These are phyloP conservation scores for Crocuta crocuta DNA, from an alignment of 2,113 vertebrate genomes.

Conservation along the genomic window DNA sequence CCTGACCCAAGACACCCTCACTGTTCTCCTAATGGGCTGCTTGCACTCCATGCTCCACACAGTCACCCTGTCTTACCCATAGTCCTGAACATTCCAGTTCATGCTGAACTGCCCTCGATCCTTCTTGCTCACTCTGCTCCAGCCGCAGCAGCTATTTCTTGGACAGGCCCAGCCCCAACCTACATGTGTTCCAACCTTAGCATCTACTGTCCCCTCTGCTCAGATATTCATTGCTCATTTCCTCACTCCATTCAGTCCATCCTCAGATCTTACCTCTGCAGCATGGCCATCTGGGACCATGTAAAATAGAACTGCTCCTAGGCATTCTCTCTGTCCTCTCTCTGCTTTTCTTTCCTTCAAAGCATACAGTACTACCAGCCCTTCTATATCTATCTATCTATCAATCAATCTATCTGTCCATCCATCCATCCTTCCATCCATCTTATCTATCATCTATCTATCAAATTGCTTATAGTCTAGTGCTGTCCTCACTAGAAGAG, in stretches of 20 bases:
- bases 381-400: neutral
- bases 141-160: neutral
- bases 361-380: neutral
- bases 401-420: neutral
- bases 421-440: neutral
- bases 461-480: neutral
- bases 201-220: neutral
- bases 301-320: neutral
- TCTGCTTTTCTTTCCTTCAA: neutral
- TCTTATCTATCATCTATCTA: neutral
- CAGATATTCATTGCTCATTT: neutral
- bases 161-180: neutral
- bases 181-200: neutral
- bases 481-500: neutral
- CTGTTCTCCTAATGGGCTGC: neutral
- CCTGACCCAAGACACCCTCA: fast-evolving
- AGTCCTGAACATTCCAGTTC: neutral
- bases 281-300: neutral
- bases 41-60: fast-evolving
- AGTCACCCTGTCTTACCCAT: fast-evolving
- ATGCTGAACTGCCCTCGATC: fast-evolving
- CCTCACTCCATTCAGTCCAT: neutral
- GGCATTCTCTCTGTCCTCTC: neutral
- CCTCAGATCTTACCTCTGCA: neutral
- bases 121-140: neutral